Conservation (phyloP, 2,113 vertebrate species). For the Thalassarche chlororhynchos region DNA sequence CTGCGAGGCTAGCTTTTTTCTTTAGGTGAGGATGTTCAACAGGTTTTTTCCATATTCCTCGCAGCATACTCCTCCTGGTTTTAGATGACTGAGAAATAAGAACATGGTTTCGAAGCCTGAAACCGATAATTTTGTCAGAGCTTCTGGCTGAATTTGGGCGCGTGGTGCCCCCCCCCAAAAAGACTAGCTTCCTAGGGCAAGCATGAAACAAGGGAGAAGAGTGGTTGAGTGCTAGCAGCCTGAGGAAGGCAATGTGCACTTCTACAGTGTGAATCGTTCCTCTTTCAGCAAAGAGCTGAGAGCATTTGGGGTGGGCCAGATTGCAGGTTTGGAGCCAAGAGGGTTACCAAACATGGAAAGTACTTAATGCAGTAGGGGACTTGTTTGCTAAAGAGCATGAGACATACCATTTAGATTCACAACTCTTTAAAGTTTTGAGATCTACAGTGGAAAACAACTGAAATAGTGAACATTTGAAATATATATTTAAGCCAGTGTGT, state of each 20-base stretch:
- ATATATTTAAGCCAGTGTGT: background rate
- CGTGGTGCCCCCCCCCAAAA: background rate
- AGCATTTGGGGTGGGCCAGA: background rate
- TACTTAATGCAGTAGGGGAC: background rate
- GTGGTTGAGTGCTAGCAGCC: background rate
- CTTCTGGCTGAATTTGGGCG: background rate
- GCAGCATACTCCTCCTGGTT: background rate
- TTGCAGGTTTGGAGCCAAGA: background rate
- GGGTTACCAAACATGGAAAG: background rate
- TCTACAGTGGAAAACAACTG: background rate
- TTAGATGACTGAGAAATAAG: background rate
- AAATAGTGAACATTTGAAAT: background rate
- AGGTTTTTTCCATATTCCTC: background rate
- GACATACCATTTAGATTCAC: background rate
- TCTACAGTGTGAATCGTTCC: background rate
- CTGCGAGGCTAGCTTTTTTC: background rate
- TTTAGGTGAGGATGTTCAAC: background rate
- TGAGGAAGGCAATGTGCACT: background rate
- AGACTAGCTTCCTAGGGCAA: background rate
- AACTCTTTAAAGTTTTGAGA: background rate
- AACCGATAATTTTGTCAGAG: background rate
- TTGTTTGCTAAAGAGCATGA: background rate
- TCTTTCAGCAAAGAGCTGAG: background rate
- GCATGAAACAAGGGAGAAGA: background rate
- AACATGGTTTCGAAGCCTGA: background rate